Evolutionary conservation across 2,113 vertebrate species (phyloP).

Genomic region (Gyps fulvus): DNA sequence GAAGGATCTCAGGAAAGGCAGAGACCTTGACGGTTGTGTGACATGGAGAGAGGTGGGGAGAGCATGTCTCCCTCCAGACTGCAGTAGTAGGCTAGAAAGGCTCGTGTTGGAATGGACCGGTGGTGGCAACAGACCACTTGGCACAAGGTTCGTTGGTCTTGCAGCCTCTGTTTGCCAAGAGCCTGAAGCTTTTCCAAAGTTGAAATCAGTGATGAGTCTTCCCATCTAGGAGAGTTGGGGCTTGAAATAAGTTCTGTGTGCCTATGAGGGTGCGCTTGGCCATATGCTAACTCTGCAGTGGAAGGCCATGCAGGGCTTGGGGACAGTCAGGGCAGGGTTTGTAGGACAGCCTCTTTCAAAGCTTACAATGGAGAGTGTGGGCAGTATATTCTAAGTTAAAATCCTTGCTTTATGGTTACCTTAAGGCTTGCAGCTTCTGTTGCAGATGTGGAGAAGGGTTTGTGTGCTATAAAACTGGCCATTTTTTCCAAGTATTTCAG

Average conservation of each 20-base stretch:
- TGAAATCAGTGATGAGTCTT: background rate
- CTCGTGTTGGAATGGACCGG: background rate
- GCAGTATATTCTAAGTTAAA: background rate
- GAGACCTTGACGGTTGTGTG: background rate
- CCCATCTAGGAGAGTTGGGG: background rate
- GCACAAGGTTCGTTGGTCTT: background rate
- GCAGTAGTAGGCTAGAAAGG: background rate
- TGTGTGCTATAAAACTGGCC: background rate
- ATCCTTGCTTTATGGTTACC: background rate
- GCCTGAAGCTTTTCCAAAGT: background rate
- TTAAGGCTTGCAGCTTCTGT: background rate
- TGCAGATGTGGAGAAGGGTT: background rate
- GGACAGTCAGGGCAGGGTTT: background rate
- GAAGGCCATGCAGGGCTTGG: background rate
- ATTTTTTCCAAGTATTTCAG: background rate
- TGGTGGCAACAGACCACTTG: background rate
- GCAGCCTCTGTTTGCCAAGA: background rate
- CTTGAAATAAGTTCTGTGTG: background rate
- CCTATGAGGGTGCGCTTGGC: background rate
- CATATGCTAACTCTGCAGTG: fast-evolving
- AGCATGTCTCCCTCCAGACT: background rate
- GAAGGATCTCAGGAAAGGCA: background rate
- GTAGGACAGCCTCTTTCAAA: background rate
- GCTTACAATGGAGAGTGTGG: background rate
- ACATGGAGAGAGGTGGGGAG: background rate